Evolutionary conservation across 2,797 vertebrate species (phyloP).

Genomic region (Psittacula echo): DNA sequence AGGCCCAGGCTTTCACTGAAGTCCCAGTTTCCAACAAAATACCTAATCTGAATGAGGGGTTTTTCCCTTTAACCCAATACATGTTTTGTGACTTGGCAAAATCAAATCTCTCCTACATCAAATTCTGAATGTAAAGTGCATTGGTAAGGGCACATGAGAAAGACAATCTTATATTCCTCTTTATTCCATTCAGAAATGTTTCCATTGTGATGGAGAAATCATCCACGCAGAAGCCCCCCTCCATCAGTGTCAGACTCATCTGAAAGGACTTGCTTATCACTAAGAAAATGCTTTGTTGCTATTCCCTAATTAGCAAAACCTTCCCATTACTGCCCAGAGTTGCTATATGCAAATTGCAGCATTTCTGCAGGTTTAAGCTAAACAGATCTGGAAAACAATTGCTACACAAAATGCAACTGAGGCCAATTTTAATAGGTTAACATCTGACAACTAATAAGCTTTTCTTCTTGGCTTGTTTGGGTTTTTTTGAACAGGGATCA

Average conservation of each 20-base stretch:
- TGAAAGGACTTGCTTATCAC: neutral
- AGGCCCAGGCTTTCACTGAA: accelerated
- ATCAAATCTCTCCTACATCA: neutral
- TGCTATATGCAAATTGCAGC: neutral
- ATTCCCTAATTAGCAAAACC: neutral
- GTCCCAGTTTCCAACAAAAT: neutral
- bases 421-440: neutral
- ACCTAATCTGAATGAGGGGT: neutral
- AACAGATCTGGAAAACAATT: neutral
- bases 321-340: neutral
- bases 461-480: neutral
- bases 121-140: neutral
- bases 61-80: neutral
- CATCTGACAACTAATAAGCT: neutral
- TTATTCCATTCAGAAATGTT: neutral
- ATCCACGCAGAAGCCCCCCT: neutral
- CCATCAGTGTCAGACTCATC: neutral
- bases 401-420: neutral
- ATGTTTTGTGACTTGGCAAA: neutral
- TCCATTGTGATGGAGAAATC: neutral
- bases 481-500: neutral
- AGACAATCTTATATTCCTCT: neutral
- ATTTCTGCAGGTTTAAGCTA: slow-evolving; percentile 1
- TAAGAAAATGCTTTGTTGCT: neutral
- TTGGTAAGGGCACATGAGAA: neutral